These are phyloP conservation scores for Chaenocephalus aceratus DNA, from an alignment of 2,113 vertebrate genomes.

Conservation along the genomic window DNA sequence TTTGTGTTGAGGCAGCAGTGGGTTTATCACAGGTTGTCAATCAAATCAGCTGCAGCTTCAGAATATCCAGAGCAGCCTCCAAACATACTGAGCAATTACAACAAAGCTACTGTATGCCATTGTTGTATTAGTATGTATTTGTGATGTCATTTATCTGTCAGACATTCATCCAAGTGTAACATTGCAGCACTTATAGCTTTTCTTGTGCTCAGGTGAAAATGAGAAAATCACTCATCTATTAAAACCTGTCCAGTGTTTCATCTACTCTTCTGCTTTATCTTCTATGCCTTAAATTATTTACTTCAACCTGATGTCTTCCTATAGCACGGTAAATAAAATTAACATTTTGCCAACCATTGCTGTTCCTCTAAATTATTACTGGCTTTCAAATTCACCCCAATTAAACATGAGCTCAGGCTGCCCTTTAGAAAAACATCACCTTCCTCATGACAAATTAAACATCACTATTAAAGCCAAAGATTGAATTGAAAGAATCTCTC, in stretches of 20 bases:
- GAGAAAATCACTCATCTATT: neutral
- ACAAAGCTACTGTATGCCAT: neutral
- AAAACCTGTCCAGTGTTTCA: neutral
- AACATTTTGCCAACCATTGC: conserved; percentile 25
- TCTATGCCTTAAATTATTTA: conserved; percentile 12
- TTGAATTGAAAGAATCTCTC: conserved; percentile 53
- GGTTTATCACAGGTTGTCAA: no score
- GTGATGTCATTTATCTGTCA: neutral
- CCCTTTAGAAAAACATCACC: conserved; percentile 70
- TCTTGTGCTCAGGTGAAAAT: neutral
- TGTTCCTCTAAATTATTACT: conserved; percentile 39
- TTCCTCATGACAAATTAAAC: conserved; percentile 74
- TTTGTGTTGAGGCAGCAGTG: no score
- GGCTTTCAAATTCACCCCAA: conserved; percentile 64
- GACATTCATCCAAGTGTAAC: neutral
- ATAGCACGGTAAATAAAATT: conserved; percentile 60
- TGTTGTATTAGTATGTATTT: neutral
- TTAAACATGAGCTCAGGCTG: conserved; percentile 70
- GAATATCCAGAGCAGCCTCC: neutral
- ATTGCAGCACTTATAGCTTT: neutral
- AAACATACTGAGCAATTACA: neutral
- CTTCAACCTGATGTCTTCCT: conserved; percentile 16
- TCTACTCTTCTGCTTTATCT: neutral
- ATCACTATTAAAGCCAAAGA: conserved; percentile 73
- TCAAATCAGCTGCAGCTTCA: neutral